phyloP scores from a whole-genome alignment of 2,888 invertebrate species.

The Tetragonisca angustula region DNA sequence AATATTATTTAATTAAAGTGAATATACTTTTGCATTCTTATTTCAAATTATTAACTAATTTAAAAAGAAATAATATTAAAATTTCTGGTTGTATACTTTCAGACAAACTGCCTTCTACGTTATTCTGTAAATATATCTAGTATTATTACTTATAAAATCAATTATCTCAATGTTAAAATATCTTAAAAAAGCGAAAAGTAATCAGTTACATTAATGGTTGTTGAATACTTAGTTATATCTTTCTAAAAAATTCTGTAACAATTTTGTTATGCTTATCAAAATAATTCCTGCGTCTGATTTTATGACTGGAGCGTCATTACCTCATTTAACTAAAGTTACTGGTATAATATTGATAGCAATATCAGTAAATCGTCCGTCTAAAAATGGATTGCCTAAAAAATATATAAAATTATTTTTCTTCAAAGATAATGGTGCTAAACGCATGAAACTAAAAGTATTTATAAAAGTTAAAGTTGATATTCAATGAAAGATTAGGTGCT shows the following conservation, averaged over 20 bases:
- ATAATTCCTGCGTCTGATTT: constrained; percentile 72
- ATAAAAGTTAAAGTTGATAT: constrained; percentile 64
- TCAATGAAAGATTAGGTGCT: constrained; percentile 73
- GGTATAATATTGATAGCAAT: constrained; percentile 73
- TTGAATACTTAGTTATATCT: constrained; percentile 65
- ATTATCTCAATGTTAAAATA: constrained; percentile 72
- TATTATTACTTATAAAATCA: constrained; percentile 78
- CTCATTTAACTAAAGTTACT: constrained; percentile 81
- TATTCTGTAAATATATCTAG: constrained; percentile 77
- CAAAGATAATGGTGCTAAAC: constrained; percentile 75
- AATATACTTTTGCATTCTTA: constrained; percentile 4
- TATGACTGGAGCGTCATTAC: constrained; percentile 79
- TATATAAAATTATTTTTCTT: constrained; percentile 76
- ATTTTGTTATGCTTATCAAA: constrained; percentile 68
- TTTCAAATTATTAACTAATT: constrained; percentile 32
- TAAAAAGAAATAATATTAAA: constrained; percentile 35
- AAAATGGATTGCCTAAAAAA: constrained; percentile 80
- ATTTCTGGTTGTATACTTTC: constrained; percentile 53
- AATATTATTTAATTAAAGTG: neutral
- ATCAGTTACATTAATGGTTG: constrained; percentile 69
- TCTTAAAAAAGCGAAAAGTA: constrained; percentile 67
- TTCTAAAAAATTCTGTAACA: constrained; percentile 57
- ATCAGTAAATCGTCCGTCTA: constrained; percentile 80
- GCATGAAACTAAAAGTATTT: constrained; percentile 72
- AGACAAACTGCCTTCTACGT: constrained; percentile 76